phyloP scores from a whole-genome alignment of 2,797 vertebrate species.

The Phaenicophaeus curvirostris region DNA sequence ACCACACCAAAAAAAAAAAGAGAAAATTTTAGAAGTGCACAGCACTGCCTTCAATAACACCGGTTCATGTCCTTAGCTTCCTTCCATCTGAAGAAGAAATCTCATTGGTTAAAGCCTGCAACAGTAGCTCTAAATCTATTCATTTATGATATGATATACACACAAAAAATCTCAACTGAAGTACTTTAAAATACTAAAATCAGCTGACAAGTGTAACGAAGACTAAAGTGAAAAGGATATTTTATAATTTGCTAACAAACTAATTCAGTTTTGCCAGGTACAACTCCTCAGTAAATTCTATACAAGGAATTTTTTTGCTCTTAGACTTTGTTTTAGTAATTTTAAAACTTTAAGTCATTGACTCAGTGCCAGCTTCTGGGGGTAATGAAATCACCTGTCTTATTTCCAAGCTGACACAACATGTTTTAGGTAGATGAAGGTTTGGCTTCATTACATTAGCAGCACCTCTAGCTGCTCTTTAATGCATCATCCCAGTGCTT shows the following conservation, averaged over 20 bases:
- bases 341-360: slow-evolving; percentile 81
- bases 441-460: slow-evolving; percentile 89
- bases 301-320: not conserved
- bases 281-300: not conserved
- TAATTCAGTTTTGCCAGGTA: not conserved
- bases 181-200: not conserved
- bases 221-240: not conserved
- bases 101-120: not conserved
- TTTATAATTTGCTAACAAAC: not conserved
- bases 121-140: not conserved
- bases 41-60: not conserved
- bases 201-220: not conserved
- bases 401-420: slow-evolving; percentile 85
- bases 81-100: not conserved
- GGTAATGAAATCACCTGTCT: slow-evolving; percentile 72
- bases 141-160: not conserved
- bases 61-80: not conserved
- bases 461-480: slow-evolving; percentile 85
- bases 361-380: slow-evolving; percentile 73
- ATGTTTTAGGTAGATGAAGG: slow-evolving; percentile 82
- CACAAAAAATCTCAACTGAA: not conserved
- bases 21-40: not conserved
- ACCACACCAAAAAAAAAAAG: rapidly evolving
- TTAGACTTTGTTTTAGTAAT: slow-evolving; percentile 59
- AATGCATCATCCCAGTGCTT: slow-evolving; percentile 82